phyloP scores from a whole-genome alignment of 2,797 vertebrate genomes.

The Myotis findleyi region DNA sequence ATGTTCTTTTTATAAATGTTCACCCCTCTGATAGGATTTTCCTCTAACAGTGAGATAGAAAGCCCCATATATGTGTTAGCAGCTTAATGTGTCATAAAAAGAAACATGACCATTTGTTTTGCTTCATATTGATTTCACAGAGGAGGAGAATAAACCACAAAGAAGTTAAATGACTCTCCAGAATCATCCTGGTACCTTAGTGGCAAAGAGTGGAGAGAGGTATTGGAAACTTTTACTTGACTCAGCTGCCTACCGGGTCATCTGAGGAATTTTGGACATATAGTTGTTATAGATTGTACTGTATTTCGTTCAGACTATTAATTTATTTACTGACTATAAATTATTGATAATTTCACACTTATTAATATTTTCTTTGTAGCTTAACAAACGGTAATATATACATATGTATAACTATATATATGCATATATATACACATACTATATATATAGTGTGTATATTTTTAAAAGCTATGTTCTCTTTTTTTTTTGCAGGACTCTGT shows the following conservation, averaged over 20 bases:
- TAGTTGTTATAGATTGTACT: neutral
- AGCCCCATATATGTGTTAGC: neutral
- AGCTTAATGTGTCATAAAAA: neutral
- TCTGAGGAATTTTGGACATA: neutral
- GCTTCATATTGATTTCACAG: neutral
- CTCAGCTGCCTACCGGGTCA: neutral
- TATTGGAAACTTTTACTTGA: neutral
- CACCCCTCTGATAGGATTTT: neutral
- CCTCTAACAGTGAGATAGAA: neutral
- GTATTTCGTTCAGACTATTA: neutral
- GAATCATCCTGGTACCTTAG: neutral
- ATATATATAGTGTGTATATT: neutral
- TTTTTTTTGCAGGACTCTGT: neutral
- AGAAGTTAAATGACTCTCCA: neutral
- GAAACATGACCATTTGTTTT: neutral
- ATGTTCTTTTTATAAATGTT: conserved; percentile 24
- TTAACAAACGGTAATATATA: neutral
- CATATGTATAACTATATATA: too few species aligned
- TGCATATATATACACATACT: too few species aligned
- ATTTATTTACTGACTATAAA: neutral
- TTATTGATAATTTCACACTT: neutral
- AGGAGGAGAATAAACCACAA: neutral
- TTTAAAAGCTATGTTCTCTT: neutral
- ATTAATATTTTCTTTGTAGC: neutral
- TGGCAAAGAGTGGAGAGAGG: neutral